phyloP scores from a whole-genome alignment of 2,888 invertebrate genomes.

The Zeuzera pyrina region DNA sequence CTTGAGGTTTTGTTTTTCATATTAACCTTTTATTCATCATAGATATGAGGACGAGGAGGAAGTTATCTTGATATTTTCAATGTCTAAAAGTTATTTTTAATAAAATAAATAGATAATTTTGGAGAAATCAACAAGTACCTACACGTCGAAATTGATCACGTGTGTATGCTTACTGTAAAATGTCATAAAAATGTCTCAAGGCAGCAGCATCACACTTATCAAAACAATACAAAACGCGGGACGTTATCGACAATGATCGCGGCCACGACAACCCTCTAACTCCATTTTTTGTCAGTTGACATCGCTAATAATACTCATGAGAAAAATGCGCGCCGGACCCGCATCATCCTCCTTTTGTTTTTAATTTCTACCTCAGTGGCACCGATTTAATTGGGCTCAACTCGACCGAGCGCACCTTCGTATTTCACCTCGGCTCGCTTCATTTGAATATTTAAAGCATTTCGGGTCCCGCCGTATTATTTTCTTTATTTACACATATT shows the following conservation, averaged over 20 bases:
- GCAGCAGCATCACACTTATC: slow-evolving; percentile 57
- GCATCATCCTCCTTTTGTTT: slow-evolving; percentile 70
- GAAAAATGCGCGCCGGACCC: slow-evolving; percentile 68
- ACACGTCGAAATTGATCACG: slow-evolving; percentile 54
- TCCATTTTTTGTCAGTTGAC: slow-evolving; percentile 69
- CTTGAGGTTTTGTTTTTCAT: slow-evolving; percentile 50
- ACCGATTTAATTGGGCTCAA: slow-evolving; percentile 72
- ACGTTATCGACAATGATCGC: slow-evolving; percentile 67
- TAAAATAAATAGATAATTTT: too few relatives aligned
- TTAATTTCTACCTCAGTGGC: slow-evolving; percentile 74
- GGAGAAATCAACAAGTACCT: too few relatives aligned
- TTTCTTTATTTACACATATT: slow-evolving; percentile 71
- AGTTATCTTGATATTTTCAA: too few relatives aligned
- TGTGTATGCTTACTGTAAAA: slow-evolving; percentile 49
- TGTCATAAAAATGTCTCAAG: slow-evolving; percentile 55
- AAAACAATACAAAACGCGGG: slow-evolving; percentile 71
- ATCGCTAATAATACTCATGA: slow-evolving; percentile 74
- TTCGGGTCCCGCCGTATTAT: slow-evolving; percentile 63
- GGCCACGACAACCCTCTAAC: slow-evolving; percentile 60
- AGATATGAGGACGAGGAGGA: too few relatives aligned
- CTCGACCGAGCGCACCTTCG: slow-evolving; percentile 69
- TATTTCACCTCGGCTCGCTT: slow-evolving; percentile 71
- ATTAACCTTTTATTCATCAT: slow-evolving; percentile 31
- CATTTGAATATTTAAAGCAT: slow-evolving; percentile 74
- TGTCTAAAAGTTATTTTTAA: too few relatives aligned